Conservation (phyloP, 2,888 invertebrate genomes). For the Lepas anatifera region DNA sequence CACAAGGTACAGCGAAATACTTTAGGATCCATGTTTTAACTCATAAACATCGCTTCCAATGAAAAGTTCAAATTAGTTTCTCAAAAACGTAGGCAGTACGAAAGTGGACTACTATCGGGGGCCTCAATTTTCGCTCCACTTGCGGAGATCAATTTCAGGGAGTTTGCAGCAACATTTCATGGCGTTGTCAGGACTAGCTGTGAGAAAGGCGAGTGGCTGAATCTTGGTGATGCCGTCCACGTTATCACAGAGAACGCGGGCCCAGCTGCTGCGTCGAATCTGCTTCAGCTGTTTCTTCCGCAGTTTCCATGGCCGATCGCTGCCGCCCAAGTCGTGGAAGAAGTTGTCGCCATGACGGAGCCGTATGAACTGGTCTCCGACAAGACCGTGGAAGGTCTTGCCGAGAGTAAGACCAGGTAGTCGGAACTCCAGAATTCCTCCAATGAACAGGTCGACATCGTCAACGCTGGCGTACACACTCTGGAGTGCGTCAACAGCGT, state of each 20-base stretch:
- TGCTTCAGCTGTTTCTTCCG: conserved; percentile 45
- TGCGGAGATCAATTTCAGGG: no score
- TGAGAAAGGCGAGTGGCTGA: not conserved
- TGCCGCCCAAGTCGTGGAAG: conserved; percentile 59
- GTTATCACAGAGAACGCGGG: conserved; percentile 60
- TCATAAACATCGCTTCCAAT: no score
- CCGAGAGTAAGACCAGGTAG: conserved; percentile 56
- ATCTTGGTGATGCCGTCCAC: not conserved
- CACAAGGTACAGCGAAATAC: no score
- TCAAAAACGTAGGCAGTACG: no score
- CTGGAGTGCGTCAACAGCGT: not conserved
- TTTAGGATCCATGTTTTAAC: no score
- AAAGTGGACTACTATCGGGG: no score
- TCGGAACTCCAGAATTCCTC: conserved; percentile 58
- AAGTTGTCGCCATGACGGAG: conserved; percentile 71
- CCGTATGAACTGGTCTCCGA: conserved; percentile 64
- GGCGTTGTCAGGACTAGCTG: no score
- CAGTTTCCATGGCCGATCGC: conserved; percentile 35
- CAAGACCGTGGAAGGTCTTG: conserved; percentile 61
- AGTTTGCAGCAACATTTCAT: no score
- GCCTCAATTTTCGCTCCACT: no score
- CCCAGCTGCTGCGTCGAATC: conserved; percentile 47
- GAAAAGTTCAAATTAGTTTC: no score
- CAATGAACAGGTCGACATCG: conserved; percentile 71
- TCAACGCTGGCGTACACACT: conserved; percentile 50